phyloP scores from a whole-genome alignment of 2,113 vertebrate species.

The Chionis minor region DNA sequence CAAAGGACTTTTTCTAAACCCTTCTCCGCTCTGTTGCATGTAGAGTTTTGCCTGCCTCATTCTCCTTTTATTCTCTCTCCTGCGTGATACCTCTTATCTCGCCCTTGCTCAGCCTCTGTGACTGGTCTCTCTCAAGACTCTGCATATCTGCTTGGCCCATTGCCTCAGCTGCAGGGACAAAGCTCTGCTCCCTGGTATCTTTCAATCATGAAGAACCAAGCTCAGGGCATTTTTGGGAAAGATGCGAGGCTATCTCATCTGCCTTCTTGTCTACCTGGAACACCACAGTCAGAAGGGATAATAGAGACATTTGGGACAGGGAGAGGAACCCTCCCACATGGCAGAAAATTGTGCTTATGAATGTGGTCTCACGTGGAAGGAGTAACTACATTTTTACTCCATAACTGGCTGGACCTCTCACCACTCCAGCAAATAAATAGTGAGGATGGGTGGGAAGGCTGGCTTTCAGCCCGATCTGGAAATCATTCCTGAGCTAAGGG shows the following conservation, averaged over 20 bases:
- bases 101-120: not conserved
- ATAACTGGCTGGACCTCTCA: not conserved
- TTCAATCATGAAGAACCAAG: not conserved
- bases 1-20: constrained; percentile 32
- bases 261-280: not conserved
- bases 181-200: not conserved
- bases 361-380: not conserved
- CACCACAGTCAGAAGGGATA: not conserved
- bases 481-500: not conserved
- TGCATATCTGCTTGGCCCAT: not conserved
- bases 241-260: not conserved
- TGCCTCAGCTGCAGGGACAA: not conserved
- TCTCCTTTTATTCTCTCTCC: not conserved
- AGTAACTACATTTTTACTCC: not conserved
- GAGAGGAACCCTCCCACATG: not conserved
- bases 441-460: not conserved
- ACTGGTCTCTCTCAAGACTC: not conserved
- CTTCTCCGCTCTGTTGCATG: not conserved
- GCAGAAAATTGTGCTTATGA: not conserved
- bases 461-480: not conserved
- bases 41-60: not conserved
- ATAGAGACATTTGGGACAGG: not conserved
- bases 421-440: constrained; percentile 15
- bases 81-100: not conserved
- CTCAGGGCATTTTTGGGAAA: not conserved